phyloP scores from a whole-genome alignment of 2,797 vertebrate species.

The Cetoscarus ocellatus region DNA sequence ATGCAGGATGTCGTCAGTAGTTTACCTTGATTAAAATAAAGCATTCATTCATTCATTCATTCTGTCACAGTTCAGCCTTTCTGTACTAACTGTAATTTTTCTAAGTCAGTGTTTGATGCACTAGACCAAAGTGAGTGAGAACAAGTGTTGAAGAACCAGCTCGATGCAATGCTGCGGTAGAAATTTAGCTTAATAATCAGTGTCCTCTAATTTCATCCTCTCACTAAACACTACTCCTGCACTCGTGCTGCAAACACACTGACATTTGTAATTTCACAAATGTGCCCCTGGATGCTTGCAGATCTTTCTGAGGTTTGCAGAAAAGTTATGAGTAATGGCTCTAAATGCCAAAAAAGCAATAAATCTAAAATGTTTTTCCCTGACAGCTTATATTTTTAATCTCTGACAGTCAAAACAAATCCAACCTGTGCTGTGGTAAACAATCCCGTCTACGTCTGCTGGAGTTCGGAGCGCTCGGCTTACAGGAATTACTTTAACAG shows the following conservation, averaged over 20 bases:
- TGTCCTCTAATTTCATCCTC: constrained; percentile 15
- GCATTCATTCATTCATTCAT: no score
- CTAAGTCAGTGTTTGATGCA: no score
- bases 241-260: background rate
- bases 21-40: no score
- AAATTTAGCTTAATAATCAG: no score
- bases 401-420: constrained; percentile 11
- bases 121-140: no score
- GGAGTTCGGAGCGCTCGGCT: background rate
- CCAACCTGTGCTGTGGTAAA: constrained; percentile 2
- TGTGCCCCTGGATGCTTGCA: background rate
- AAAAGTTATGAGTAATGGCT: background rate
- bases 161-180: no score
- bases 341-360: background rate
- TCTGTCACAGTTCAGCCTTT: no score
- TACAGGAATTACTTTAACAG: constrained; percentile 11
- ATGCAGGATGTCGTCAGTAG: no score
- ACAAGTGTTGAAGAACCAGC: background rate
- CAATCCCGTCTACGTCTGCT: background rate
- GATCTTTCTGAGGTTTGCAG: background rate
- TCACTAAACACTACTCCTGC: constrained; percentile 11
- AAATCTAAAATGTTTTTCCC: constrained; percentile 5
- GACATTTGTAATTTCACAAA: constrained; percentile 32
- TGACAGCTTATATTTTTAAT: background rate
- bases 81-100: no score